Evolutionary conservation across 2,888 invertebrate species (phyloP).

Genomic region (Troides oblongomaculatus): DNA sequence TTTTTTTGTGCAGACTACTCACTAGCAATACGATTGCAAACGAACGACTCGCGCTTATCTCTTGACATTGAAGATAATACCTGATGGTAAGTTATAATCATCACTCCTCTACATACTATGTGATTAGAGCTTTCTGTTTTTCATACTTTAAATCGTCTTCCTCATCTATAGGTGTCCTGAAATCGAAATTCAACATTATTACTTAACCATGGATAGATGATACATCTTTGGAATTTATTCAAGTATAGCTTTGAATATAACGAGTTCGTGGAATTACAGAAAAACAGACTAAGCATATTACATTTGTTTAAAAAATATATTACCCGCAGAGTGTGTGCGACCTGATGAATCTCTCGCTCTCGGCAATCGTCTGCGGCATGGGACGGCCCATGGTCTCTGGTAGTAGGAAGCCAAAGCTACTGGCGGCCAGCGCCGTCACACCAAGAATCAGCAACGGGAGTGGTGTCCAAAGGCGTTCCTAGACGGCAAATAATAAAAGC

Average conservation of each 20-base stretch:
- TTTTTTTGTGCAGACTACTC: neutral
- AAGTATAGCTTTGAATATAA: too few relatives aligned
- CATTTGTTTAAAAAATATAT: constrained; percentile 18
- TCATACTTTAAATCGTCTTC: constrained; percentile 33
- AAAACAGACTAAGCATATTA: too few relatives aligned
- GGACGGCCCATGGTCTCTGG: constrained; percentile 64
- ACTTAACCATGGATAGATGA: too few relatives aligned
- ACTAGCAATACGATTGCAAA: neutral
- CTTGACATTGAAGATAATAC: neutral
- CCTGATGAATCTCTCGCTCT: constrained; percentile 59
- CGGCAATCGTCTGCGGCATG: constrained; percentile 68
- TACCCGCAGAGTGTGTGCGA: constrained; percentile 57
- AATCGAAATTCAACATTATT: neutral
- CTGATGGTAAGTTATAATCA: neutral
- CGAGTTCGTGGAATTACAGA: too few relatives aligned
- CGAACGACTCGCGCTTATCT: neutral
- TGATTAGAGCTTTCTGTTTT: constrained; percentile 38
- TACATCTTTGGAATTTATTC: too few relatives aligned
- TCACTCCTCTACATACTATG: constrained; percentile 47
- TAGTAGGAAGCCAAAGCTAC: constrained; percentile 47
- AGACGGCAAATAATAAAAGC: constrained; percentile 1
- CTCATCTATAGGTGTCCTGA: constrained; percentile 39
- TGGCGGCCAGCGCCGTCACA: constrained; percentile 48
- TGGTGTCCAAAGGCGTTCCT: constrained; percentile 61
- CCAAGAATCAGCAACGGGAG: constrained; percentile 62